Evolutionary conservation across 2,797 vertebrate species (phyloP), one percentile per base, ranked within the genome.

Genomic region (Microctenopoma stevenorrisi): DNA sequence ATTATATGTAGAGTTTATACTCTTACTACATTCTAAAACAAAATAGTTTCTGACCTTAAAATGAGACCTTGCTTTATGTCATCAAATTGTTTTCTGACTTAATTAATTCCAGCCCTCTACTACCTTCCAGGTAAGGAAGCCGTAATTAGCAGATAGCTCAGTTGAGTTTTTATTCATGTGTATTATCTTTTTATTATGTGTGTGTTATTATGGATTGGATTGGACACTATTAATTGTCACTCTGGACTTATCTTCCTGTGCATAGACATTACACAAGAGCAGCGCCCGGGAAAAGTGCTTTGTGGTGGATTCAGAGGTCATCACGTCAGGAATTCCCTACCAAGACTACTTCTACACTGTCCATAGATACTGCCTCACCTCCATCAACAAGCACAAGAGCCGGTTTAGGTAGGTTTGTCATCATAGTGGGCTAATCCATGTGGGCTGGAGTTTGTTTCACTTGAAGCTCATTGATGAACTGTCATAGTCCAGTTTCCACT

Each of bases 271-370:
- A 38, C 94, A 96, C 81, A 95, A 94, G 74, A 95, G 87, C 13
- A 95, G 94, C 43, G 87, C 93, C 0, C 93, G 93, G 28, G 94
- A 94, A 0, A 94, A 95, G 43, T 94, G 95, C 62, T 96, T 91
- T 0, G 95, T 97, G 70, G 93, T 97, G 63, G 96, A 97, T 90
- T 95, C 96, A 0, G 96, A 97, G 87, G 96, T 97, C 81, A 94
- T 96, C 88, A 97, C 96, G 1, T 96, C 96, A 5, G 96, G 96
- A 56, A 97, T 97, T 83, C 96, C 96, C 0, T 97, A 97, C 90
- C 96, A 97, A 90, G 96, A 97, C 88, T 97, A 97, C 86, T 97
- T 97, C 92, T 96, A 96, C 91, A 97, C 96, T 0, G 88, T 94
- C 64, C 96, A 97, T 88, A 93, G 96, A 90, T 97, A 96, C 94